Percentiles rank a stretch among this genome's conserved stretches.
phyloP scores from a whole-genome alignment of 2,113 vertebrate species.

The Charadrius vociferus region DNA sequence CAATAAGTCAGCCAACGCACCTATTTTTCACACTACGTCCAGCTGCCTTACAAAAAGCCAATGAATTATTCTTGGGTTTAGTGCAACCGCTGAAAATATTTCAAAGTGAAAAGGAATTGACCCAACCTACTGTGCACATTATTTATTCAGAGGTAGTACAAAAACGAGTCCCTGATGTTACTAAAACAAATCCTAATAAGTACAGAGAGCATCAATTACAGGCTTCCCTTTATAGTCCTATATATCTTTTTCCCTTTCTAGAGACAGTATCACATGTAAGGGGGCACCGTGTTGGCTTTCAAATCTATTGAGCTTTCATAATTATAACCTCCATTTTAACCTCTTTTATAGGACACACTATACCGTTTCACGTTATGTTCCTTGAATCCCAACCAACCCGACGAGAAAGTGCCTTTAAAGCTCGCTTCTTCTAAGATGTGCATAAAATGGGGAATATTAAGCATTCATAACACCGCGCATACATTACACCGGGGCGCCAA shows the following conservation, averaged over 20 bases:
- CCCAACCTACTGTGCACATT: constrained; percentile 72
- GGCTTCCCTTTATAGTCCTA: constrained; percentile 63
- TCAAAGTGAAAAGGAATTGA: constrained; percentile 74
- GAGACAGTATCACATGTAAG: constrained; percentile 39
- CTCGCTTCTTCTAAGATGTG: constrained; percentile 17
- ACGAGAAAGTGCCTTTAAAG: constrained; percentile 48
- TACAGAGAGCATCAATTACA: constrained; percentile 67
- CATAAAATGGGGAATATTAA: constrained; percentile 27
- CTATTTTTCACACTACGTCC: constrained; percentile 48
- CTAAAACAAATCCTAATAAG: constrained; percentile 76
- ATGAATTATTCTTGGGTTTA: constrained; percentile 73
- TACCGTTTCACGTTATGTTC: constrained; percentile 20
- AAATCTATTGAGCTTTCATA: constrained; percentile 68
- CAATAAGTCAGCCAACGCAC: constrained; percentile 46
- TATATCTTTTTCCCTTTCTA: constrained; percentile 61
- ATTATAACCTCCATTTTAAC: constrained; percentile 66
- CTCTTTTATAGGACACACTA: constrained; percentile 54
- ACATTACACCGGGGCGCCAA: neutral
- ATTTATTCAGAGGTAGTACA: constrained; percentile 77
- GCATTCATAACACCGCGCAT: neutral
- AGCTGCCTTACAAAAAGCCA: constrained; percentile 45
- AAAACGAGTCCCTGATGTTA: constrained; percentile 74
- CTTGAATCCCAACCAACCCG: constrained; percentile 49
- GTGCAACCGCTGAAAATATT: constrained; percentile 58
- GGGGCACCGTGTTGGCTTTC: constrained; percentile 43